Percentiles rank a stretch among this genome's conserved stretches.
Conservation (phyloP, 1,140 invertebrate genomes). For the Plodia interpunctella region DNA sequence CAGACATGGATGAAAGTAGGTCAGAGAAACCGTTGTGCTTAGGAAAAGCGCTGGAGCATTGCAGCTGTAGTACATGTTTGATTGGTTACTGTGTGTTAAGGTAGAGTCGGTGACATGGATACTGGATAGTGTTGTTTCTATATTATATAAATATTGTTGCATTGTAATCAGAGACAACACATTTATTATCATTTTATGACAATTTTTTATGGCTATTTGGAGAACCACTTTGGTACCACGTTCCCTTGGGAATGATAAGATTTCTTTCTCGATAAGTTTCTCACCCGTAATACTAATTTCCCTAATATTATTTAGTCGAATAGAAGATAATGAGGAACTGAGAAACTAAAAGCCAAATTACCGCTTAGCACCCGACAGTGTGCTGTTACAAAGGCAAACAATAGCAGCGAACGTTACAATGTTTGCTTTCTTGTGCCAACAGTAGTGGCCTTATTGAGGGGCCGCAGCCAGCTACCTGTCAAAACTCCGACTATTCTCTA, state of each 20-base stretch:
- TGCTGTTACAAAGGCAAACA: conserved; percentile 49
- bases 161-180: no score
- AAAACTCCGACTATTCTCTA: conserved; percentile 17
- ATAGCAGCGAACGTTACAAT: conserved; percentile 30
- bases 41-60: conserved; percentile 39
- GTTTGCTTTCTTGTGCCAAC: conserved; percentile 45
- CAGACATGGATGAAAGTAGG: conserved; percentile 31
- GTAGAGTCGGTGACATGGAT: conserved; percentile 6
- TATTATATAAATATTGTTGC: no score
- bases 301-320: no score
- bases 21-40: conserved; percentile 31
- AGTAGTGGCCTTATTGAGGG: conserved; percentile 45
- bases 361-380: background rate
- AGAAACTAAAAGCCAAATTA: no score
- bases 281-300: no score
- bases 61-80: background rate
- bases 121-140: no score
- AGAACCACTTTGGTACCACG: no score
- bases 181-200: no score
- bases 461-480: conserved; percentile 21
- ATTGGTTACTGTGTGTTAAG: background rate
- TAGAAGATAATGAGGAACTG: no score
- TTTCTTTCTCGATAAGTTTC: no score
- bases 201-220: no score
- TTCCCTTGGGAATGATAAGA: no score